Percentiles rank a stretch among this genome's conserved stretches.
Conservation (phyloP, 2,797 vertebrate genomes). For the Siniperca undulata region DNA sequence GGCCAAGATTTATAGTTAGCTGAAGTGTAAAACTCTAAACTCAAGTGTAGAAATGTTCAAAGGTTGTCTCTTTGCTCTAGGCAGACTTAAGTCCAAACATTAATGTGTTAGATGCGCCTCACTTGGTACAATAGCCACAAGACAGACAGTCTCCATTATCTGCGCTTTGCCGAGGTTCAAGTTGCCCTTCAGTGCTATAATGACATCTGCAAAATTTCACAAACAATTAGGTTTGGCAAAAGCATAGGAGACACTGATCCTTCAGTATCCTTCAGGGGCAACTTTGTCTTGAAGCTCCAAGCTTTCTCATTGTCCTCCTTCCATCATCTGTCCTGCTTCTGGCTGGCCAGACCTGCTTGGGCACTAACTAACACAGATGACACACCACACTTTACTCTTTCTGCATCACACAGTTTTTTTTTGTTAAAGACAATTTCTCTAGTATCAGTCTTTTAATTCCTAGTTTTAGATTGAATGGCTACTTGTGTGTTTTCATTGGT, state of each 20-base stretch:
- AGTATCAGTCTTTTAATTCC: background rate
- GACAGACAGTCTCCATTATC: conserved; percentile 21
- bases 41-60: conserved; percentile 32
- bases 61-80: conserved; percentile 36
- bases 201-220: background rate
- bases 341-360: conserved; percentile 7
- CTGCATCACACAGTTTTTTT: background rate
- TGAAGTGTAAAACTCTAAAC: conserved; percentile 20
- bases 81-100: conserved; percentile 27
- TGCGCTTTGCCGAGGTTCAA: background rate
- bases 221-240: background rate
- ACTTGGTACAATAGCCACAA: background rate
- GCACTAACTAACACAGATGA: background rate
- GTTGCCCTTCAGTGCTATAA: background rate
- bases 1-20: conserved; percentile 13
- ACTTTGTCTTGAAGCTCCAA: conserved; percentile 5
- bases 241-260: background rate
- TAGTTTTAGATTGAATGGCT: conserved; percentile 8
- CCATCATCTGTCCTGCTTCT: conserved; percentile 33
- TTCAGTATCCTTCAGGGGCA: background rate
- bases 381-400: background rate
- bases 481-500: conserved; percentile 3
- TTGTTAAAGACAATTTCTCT: background rate
- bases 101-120: conserved; percentile 2
- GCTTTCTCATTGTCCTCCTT: conserved; percentile 21